Percentiles rank a stretch among this genome's conserved stretches.
Evolutionary conservation across 2,888 invertebrate species (phyloP).

Genomic region (Neelides folsomi): DNA sequence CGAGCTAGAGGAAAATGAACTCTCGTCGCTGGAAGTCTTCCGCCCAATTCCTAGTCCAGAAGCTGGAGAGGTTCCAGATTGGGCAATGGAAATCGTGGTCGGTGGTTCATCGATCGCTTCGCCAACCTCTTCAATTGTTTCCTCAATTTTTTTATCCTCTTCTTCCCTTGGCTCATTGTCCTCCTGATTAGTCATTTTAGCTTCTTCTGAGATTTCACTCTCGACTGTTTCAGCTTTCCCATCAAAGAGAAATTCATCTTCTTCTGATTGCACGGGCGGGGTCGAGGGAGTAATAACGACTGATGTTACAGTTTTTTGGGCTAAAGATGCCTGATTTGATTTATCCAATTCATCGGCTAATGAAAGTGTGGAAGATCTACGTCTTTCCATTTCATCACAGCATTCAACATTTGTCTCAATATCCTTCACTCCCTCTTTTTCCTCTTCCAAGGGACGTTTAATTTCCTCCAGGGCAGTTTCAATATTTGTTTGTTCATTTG

Average conservation of each 20-base stretch:
- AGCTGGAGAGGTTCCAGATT: not conserved
- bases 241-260: not conserved
- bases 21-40: constrained; percentile 10
- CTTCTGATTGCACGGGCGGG: constrained; percentile 15
- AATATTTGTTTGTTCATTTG: not conserved
- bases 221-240: not conserved
- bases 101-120: not conserved
- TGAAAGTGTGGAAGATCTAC: not conserved
- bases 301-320: constrained; percentile 12
- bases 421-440: not conserved
- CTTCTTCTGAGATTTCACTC: not conserved
- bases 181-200: not conserved
- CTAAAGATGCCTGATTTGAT: not conserved
- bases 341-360: not conserved
- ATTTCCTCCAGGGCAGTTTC: not conserved
- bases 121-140: not conserved
- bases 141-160: not conserved
- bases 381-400: not conserved
- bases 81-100: not conserved
- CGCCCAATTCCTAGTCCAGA: no score
- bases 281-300: constrained; percentile 25
- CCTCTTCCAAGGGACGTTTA: not conserved
- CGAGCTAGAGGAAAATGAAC: constrained; percentile 15
- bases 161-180: not conserved
- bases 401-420: not conserved